A percentile compares a stretch with the other conserved stretches of the same genome.
Conservation (phyloP, 2,797 vertebrate genomes). For the Corythornis leucogaster region DNA sequence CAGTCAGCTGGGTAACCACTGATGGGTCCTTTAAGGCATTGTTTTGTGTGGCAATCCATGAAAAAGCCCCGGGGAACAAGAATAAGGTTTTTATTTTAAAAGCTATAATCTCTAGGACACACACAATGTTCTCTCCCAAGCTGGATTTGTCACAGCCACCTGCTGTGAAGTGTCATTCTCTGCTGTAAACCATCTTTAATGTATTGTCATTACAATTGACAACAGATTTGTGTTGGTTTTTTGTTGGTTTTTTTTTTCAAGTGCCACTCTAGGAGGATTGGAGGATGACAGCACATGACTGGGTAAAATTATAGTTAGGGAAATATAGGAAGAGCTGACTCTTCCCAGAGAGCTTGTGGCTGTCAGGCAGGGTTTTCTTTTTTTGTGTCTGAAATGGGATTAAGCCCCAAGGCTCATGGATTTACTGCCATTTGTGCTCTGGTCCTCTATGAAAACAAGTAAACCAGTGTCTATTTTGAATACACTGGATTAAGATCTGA, state of each 20-base stretch:
- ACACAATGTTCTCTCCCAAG: conserved; percentile 27
- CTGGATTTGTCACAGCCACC: conserved; percentile 37
- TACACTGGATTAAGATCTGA: background rate
- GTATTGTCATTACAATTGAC: conserved; percentile 43
- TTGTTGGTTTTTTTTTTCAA: background rate
- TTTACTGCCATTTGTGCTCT: conserved; percentile 9
- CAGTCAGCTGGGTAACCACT: background rate
- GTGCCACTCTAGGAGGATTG: conserved; percentile 5
- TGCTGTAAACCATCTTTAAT: conserved; percentile 26
- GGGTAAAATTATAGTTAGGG: conserved; percentile 19
- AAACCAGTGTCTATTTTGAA: background rate
- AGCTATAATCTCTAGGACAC: conserved; percentile 26
- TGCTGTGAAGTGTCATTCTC: conserved; percentile 25
- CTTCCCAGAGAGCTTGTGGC: conserved; percentile 6
- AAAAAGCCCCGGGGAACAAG: conserved; percentile 4
- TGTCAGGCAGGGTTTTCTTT: conserved; percentile 27
- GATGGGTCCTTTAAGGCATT: background rate
- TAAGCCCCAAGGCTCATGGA: conserved; percentile 16
- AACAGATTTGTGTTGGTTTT: background rate
- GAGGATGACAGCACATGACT: conserved; percentile 34
- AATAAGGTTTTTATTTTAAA: conserved; percentile 62
- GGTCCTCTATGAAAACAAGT: conserved; percentile 1
- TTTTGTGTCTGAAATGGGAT: conserved; percentile 25
- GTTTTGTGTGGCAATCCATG: conserved; percentile 22
- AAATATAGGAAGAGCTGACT: background rate